A percentile compares a stretch with the other conserved stretches of the same genome.
These are phyloP conservation scores for Australoheros facetus DNA, from an alignment of 2,797 vertebrate genomes.

Conservation along the genomic window DNA sequence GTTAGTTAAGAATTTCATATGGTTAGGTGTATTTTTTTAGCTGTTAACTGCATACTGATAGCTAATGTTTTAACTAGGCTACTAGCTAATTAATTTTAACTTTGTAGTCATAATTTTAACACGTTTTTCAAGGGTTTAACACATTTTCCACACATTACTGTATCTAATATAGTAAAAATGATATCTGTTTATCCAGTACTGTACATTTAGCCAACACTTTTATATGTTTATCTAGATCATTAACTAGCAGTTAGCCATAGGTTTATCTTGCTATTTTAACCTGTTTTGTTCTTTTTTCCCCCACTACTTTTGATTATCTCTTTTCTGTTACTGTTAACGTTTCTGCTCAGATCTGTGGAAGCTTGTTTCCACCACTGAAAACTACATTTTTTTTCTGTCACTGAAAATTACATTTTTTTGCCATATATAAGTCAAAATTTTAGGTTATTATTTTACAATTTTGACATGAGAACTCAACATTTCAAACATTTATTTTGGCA, in stretches of 20 bases:
- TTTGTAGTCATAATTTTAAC: background rate
- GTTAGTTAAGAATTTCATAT: background rate
- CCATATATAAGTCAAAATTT: too few relatives aligned
- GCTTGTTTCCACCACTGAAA: background rate
- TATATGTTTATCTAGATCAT: background rate
- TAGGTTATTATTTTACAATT: too few relatives aligned
- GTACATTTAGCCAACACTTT: background rate
- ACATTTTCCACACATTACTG: background rate
- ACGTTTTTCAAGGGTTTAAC: background rate
- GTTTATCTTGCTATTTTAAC: background rate
- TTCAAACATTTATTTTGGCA: too few relatives aligned
- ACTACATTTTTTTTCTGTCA: too few relatives aligned
- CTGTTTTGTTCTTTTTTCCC: background rate
- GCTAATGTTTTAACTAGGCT: background rate
- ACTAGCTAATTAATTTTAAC: background rate
- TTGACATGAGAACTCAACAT: too few relatives aligned
- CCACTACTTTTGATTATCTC: background rate
- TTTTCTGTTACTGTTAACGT: background rate
- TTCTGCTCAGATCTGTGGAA: background rate
- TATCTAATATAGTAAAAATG: too few relatives aligned
- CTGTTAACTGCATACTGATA: background rate
- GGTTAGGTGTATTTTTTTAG: background rate
- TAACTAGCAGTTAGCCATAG: background rate
- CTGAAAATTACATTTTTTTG: too few relatives aligned
- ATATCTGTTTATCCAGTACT: background rate